phyloP scores from a whole-genome alignment of 2,797 vertebrate species.

The Oophaga sylvatica region DNA sequence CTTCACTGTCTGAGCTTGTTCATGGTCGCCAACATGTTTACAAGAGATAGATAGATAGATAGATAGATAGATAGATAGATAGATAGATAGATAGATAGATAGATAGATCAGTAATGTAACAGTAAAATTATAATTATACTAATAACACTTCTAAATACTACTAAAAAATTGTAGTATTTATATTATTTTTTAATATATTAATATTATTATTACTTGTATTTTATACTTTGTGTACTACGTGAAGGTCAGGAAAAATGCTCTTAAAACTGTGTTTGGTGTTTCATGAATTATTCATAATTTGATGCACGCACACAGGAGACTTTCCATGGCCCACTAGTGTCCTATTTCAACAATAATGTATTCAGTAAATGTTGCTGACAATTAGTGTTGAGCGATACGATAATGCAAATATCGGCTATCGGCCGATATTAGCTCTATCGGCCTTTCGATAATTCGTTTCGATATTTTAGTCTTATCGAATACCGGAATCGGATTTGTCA shows the following conservation, averaged over 20 bases:
- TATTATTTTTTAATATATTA: neutral
- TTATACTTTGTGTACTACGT: neutral
- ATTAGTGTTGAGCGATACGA: too few relatives aligned
- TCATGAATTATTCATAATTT: conserved; percentile 26
- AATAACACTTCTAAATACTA: neutral
- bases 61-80: too few relatives aligned
- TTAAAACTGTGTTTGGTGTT: neutral
- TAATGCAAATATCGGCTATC: too few relatives aligned
- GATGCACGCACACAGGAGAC: conserved; percentile 13
- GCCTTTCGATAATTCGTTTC: too few relatives aligned
- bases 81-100: neutral
- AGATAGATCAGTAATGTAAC: neutral
- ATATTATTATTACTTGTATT: too few relatives aligned
- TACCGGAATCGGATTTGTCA: too few relatives aligned
- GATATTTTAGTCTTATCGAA: too few relatives aligned
- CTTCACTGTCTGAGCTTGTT: too few relatives aligned
- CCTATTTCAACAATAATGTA: conserved; percentile 14
- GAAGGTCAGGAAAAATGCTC: neutral
- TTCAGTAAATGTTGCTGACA: conserved; percentile 37
- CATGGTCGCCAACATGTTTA: too few relatives aligned
- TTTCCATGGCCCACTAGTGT: conserved; percentile 19
- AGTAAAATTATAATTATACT: neutral
- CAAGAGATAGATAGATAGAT: too few relatives aligned
- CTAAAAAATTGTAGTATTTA: neutral
- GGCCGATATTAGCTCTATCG: too few relatives aligned